Evolutionary conservation across 2,797 vertebrate genomes (phyloP).

Genomic region (Lutjanus argentimaculatus): DNA sequence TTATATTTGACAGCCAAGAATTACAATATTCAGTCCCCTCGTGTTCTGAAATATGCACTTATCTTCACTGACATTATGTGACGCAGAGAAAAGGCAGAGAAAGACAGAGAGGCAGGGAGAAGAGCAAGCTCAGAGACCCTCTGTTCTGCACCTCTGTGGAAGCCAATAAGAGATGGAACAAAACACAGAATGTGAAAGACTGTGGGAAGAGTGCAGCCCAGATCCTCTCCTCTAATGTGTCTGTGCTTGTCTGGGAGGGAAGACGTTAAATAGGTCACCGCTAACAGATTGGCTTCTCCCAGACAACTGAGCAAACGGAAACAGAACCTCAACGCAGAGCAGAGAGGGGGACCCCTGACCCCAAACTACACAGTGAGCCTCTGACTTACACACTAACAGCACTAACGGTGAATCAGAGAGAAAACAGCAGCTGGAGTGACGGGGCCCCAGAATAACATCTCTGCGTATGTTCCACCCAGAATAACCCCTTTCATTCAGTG

Average conservation of each 20-base stretch:
- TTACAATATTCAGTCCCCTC: conserved; percentile 8
- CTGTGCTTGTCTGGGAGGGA: conserved; percentile 48
- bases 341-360: conserved; percentile 47
- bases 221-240: conserved; percentile 40
- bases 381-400: conserved; percentile 20
- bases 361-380: conserved; percentile 26
- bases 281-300: conserved; percentile 78
- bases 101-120: conserved; percentile 23
- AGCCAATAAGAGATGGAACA: conserved; percentile 46
- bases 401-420: conserved; percentile 11
- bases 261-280: conserved; percentile 85
- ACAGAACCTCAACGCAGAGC: conserved; percentile 49
- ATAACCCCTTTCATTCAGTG: neutral
- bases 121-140: conserved; percentile 20
- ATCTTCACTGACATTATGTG: conserved; percentile 14
- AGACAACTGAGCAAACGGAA: conserved; percentile 69
- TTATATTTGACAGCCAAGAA: conserved; percentile 31
- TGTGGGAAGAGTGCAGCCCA: conserved; percentile 56
- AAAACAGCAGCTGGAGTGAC: conserved; percentile 2
- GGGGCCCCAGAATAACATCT: conserved; percentile 11
- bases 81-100: conserved; percentile 3
- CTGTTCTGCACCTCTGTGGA: conserved; percentile 29
- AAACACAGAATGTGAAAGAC: conserved; percentile 52
- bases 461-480: neutral
- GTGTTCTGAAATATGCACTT: conserved; percentile 11